A percentile compares a stretch with the other conserved stretches of the same genome.
Conservation (phyloP, 1,140 invertebrate species). For the Pygmarrhopalites habei region DNA sequence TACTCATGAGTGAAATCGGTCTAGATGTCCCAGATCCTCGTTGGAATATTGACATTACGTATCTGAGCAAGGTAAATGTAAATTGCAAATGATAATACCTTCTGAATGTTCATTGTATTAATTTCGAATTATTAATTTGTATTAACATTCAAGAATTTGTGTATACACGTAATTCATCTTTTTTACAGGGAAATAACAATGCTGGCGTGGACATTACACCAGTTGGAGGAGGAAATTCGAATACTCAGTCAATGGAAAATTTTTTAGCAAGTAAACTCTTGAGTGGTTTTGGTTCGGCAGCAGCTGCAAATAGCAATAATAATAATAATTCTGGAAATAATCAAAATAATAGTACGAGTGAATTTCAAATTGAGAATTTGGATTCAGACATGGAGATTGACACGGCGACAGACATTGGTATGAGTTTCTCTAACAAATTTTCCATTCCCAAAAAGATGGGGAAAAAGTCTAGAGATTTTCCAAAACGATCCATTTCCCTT, state of each 20-base stretch:
- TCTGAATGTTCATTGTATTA: too few relatives aligned
- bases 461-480: constrained; percentile 7
- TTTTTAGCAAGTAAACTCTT: constrained; percentile 10
- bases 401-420: not conserved
- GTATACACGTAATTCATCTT: too few relatives aligned
- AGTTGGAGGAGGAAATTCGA: constrained; percentile 12
- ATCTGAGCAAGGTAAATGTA: too few relatives aligned
- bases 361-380: constrained; percentile 2
- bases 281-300: not conserved
- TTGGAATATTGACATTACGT: constrained; percentile 39
- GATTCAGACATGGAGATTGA: constrained; percentile 5
- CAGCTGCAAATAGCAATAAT: not conserved
- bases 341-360: too few relatives aligned
- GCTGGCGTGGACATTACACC: too few relatives aligned
- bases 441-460: constrained; percentile 11
- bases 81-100: too few relatives aligned
- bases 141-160: too few relatives aligned
- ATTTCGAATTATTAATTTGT: too few relatives aligned
- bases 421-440: not conserved
- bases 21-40: constrained; percentile 24
- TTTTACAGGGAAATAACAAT: too few relatives aligned
- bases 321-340: not conserved
- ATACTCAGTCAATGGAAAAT: constrained; percentile 11
- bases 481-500: constrained; percentile 33
- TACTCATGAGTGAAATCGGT: constrained; percentile 23